A percentile compares a stretch with the other conserved stretches of the same genome.
phyloP scores from a whole-genome alignment of 2,888 invertebrate genomes.

The Lysandra bellargus region DNA sequence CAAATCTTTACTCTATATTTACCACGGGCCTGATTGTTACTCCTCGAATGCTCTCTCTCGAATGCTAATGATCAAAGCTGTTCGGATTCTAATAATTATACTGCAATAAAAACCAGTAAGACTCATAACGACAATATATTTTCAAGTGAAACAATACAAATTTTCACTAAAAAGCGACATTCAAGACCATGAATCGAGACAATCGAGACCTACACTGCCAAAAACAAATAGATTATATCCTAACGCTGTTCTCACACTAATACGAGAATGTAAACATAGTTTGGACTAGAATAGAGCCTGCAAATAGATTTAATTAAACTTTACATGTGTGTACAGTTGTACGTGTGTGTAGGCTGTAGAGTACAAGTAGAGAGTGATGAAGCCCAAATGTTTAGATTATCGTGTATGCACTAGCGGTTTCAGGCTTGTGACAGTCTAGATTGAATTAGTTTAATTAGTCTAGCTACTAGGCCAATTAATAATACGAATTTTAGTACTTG shows the following conservation, averaged over 20 bases:
- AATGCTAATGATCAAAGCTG: too few species aligned
- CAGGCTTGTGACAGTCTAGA: neutral
- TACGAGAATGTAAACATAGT: neutral
- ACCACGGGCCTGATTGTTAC: too few species aligned
- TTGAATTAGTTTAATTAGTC: neutral
- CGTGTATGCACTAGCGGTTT: neutral
- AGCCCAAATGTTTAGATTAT: neutral
- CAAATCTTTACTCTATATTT: too few species aligned
- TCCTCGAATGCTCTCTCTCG: too few species aligned
- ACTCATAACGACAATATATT: too few species aligned
- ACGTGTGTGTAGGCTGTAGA: neutral
- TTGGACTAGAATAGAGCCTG: neutral
- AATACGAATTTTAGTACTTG: neutral
- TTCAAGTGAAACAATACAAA: too few species aligned
- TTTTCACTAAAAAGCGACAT: too few species aligned
- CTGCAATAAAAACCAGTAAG: too few species aligned
- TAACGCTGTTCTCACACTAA: too few species aligned
- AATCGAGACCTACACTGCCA: too few species aligned
- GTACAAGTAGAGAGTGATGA: neutral
- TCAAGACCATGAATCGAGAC: too few species aligned
- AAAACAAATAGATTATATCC: neutral
- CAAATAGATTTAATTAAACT: neutral
- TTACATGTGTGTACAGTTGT: neutral
- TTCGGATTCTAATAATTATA: too few species aligned
- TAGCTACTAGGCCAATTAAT: neutral